phyloP scores from a whole-genome alignment of 1,140 invertebrate genomes.

The Latrodectus geometricus region DNA sequence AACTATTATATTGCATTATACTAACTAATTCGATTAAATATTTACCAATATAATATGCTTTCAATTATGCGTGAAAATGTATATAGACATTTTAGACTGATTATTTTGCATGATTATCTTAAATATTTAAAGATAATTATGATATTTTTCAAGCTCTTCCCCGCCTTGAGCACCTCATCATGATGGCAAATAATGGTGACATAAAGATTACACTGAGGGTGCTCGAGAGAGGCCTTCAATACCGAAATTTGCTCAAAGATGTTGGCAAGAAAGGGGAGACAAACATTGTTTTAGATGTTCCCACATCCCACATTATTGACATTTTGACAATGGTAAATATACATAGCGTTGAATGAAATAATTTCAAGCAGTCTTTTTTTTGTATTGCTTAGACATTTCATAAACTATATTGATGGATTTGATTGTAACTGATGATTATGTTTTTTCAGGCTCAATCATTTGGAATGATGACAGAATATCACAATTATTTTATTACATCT shows the following conservation, averaged over 20 bases:
- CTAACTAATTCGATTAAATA: no score
- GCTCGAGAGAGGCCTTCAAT: conserved; percentile 64
- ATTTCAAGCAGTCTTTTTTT: no score
- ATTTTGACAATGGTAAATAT: conserved; percentile 36
- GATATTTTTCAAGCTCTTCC: conserved; percentile 31
- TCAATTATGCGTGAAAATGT: no score
- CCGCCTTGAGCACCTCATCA: conserved; percentile 48
- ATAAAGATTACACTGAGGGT: conserved; percentile 39
- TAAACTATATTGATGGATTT: no score
- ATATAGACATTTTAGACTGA: no score
- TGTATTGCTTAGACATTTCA: background rate
- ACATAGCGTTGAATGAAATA: no score
- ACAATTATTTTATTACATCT: conserved; percentile 66
- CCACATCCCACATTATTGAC: conserved; percentile 8
- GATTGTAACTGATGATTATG: background rate
- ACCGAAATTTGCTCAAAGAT: conserved; percentile 65
- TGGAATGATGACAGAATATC: conserved; percentile 65
- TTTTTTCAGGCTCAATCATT: conserved; percentile 61
- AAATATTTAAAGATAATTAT: no score
- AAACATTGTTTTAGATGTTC: conserved; percentile 62
- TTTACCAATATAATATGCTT: no score
- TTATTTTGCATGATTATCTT: no score
- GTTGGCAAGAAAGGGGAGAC: conserved; percentile 63
- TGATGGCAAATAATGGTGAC: conserved; percentile 50
- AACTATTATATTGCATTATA: no score